phyloP scores from a whole-genome alignment of 1,140 invertebrate species.

The Trichomalopsis sarcophagae region DNA sequence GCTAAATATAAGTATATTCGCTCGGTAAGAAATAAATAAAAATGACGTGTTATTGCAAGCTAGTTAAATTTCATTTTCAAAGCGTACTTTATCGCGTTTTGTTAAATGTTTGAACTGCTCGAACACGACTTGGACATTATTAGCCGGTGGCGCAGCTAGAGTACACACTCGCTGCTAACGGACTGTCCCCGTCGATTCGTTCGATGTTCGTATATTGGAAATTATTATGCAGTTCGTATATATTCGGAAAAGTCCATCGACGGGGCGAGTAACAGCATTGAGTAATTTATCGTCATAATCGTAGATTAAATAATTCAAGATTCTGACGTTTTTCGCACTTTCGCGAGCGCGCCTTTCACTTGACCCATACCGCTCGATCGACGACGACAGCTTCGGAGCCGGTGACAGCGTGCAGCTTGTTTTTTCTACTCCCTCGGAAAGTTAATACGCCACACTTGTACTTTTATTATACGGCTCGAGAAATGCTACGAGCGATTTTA shows the following conservation, averaged over 20 bases:
- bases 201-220: neutral
- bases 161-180: neutral
- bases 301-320: slow-evolving; percentile 27
- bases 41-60: no score
- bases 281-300: slow-evolving; percentile 2
- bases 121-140: neutral
- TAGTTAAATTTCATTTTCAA: no score
- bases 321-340: neutral
- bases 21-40: no score
- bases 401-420: neutral
- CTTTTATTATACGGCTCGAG: no score
- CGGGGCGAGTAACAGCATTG: neutral
- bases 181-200: neutral
- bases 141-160: neutral
- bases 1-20: no score
- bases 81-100: neutral
- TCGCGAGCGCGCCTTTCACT: slow-evolving; percentile 34
- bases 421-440: neutral
- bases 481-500: no score
- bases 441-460: no score
- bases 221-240: neutral
- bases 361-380: neutral
- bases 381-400: neutral
- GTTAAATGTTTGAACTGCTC: neutral
- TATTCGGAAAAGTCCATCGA: neutral